Evolutionary conservation across 2,797 vertebrate genomes (phyloP).

Genomic region (Syngnathus acus): DNA sequence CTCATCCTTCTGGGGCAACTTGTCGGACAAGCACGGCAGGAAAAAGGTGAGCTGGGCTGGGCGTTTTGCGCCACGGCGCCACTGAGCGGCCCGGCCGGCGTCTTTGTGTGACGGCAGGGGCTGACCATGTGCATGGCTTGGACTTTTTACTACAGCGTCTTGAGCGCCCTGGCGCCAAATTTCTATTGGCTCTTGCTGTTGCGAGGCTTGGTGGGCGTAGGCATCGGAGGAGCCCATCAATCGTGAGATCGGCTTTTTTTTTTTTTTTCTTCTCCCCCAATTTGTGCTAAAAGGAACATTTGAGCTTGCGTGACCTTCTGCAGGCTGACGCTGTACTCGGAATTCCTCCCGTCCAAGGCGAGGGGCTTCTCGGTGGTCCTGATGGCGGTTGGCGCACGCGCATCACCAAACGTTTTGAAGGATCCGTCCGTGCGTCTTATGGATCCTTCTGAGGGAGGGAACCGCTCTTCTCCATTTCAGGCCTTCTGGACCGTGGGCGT

Average conservation of each 20-base stretch:
- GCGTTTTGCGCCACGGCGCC: too few species aligned
- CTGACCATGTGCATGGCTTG: constrained; percentile 75
- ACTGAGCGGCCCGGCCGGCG: neutral
- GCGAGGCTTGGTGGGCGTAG: constrained; percentile 79
- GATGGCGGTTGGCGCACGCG: constrained; percentile 68
- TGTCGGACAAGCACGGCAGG: constrained; percentile 83
- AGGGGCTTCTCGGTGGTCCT: constrained; percentile 81
- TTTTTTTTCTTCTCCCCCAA: constrained; percentile 13
- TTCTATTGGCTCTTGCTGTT: constrained; percentile 84
- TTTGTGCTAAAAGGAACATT: neutral
- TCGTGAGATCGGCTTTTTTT: constrained; percentile 65
- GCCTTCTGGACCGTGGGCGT: constrained; percentile 84
- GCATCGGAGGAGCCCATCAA: constrained; percentile 83
- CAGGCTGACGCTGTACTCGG: constrained; percentile 86
- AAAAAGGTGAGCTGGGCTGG: constrained; percentile 72
- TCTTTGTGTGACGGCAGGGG: constrained; percentile 56
- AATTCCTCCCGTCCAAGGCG: constrained; percentile 84
- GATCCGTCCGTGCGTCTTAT: too few species aligned
- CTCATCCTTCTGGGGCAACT: constrained; percentile 80
- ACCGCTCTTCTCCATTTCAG: constrained; percentile 48
- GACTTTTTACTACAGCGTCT: constrained; percentile 77
- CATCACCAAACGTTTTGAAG: neutral
- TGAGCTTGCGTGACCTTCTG: constrained; percentile 2
- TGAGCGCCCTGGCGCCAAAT: constrained; percentile 79
- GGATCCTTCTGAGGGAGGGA: too few species aligned